Evolutionary conservation across 2,113 vertebrate species (phyloP), one percentile per base, ranked within the genome.

Genomic region (Gasterosteus aculeatus): DNA sequence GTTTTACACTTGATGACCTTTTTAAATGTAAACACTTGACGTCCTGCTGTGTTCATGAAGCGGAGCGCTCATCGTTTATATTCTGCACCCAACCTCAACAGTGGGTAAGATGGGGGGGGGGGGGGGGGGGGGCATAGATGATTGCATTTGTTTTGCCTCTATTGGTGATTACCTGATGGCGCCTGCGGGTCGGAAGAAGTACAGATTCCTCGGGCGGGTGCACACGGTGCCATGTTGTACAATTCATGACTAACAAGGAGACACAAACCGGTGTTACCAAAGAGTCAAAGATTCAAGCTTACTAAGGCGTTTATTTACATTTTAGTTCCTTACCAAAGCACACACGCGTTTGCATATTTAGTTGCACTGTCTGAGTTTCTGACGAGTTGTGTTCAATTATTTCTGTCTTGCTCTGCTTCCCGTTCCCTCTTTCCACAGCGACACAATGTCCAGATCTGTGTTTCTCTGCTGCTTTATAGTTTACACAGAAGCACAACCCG

Each of bases 1-100:
- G 61, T 33, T 51, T 49, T 10, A 31, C 14, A 64, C 66, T 5
- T 19, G 35, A 41, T 56, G 39, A 44, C 46, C 56, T 74, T 57
- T 57, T 31, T 7, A 6, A 44, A 15, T 38, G 33, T 16, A 72
- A 19, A 12, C 26, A 19, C 12, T 19, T 33, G 47, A 1, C 1
- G 26, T 44, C 29, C 19, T 6, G 56, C 72, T 72, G 47, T 19
- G 22, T 19, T 66, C 42, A 51, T 69, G 58, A 39, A 38, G 33
- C 18, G n/a, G 54, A 46, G 29, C 64, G 54, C 16, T 49, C 10
- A 19, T 18, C 18, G 56, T 64, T 70, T 39, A n/a, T 35, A 6
- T 64, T 41, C 47, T 11, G 2, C 19, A 2, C 7, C 7, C 42
- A 7, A 38, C 29, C 6, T 31, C 16, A 3, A 19, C 22, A 18